Evolutionary conservation across 2,888 invertebrate species (phyloP).

Genomic region (Phengaris arion): DNA sequence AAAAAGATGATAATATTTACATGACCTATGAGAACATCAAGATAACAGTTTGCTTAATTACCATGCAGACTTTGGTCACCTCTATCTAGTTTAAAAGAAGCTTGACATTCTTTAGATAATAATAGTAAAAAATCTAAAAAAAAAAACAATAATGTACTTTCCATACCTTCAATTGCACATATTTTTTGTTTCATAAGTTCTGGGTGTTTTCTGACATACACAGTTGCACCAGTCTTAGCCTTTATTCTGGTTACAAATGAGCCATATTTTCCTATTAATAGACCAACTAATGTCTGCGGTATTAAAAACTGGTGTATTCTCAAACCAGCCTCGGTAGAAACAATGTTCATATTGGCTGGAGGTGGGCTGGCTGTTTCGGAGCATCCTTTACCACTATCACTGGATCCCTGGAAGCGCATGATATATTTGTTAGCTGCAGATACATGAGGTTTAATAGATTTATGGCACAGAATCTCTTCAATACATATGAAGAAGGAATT

Average conservation of each 20-base stretch:
- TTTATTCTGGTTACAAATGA: constrained; percentile 89
- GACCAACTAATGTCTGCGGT: constrained; percentile 88
- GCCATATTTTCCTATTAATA: constrained; percentile 92
- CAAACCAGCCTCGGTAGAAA: constrained; percentile 66
- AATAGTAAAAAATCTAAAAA: background rate
- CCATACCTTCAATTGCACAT: constrained; percentile 88
- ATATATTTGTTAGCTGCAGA: background rate
- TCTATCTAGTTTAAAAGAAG: too few relatives aligned
- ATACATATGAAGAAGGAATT: too few relatives aligned
- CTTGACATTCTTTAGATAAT: too few relatives aligned
- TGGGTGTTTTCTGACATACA: constrained; percentile 89
- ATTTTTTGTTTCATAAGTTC: constrained; percentile 86
- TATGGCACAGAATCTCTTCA: too few relatives aligned
- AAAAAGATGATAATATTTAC: background rate
- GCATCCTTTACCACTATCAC: constrained; percentile 90
- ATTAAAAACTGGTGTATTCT: constrained; percentile 86
- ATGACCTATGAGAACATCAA: background rate
- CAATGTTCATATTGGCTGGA: constrained; percentile 79
- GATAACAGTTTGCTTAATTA: background rate
- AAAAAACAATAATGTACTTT: background rate
- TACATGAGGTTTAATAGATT: background rate
- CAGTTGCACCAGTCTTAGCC: constrained; percentile 86
- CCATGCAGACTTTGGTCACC: background rate
- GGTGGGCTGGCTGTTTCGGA: constrained; percentile 86
- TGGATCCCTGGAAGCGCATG: constrained; percentile 81